Evolutionary conservation across 2,888 invertebrate species (phyloP).

Genomic region (Melinaea menophilus): DNA sequence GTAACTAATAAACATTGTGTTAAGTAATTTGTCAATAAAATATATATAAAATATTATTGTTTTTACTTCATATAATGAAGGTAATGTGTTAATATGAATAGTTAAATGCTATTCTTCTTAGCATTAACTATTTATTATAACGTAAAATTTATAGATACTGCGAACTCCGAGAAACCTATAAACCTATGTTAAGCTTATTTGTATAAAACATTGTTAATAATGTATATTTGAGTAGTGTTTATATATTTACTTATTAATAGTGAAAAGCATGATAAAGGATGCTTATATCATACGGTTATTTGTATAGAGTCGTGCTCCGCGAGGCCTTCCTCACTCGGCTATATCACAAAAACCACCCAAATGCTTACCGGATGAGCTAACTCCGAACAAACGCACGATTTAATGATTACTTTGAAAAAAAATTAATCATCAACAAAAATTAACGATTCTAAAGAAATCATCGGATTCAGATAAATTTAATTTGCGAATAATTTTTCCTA

Average conservation of each 20-base stretch:
- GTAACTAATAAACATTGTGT: neutral
- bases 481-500: neutral
- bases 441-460: constrained; percentile 34
- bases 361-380: constrained; percentile 74
- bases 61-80: too few relatives aligned
- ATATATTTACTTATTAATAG: constrained; percentile 5
- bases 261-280: constrained; percentile 25
- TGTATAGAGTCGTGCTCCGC: constrained; percentile 63
- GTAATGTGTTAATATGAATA: too few relatives aligned
- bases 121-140: too few relatives aligned
- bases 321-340: constrained; percentile 66
- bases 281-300: constrained; percentile 62
- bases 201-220: neutral
- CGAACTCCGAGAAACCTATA: too few relatives aligned
- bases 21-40: too few relatives aligned
- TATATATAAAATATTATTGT: too few relatives aligned
- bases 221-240: neutral
- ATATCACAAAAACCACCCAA: constrained; percentile 73
- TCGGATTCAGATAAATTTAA: constrained; percentile 9
- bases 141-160: too few relatives aligned
- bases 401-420: constrained; percentile 72
- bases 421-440: constrained; percentile 68
- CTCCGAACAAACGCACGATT: constrained; percentile 70
- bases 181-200: too few relatives aligned
- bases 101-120: too few relatives aligned